These are phyloP conservation scores for Uropetala carovei DNA, from an alignment of 2,888 invertebrate species.

Conservation along the genomic window DNA sequence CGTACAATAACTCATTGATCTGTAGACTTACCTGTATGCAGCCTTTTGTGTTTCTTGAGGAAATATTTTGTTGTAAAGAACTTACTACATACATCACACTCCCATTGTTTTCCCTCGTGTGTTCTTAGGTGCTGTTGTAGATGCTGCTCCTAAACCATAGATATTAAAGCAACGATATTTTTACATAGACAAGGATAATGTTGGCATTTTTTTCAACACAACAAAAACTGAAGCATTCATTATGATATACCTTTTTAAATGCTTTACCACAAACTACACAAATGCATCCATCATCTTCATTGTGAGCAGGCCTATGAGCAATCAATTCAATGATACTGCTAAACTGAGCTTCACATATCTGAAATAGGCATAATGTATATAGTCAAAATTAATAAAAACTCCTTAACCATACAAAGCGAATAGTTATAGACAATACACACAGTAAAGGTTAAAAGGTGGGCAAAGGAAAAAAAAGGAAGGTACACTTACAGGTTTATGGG, in stretches of 20 bases:
- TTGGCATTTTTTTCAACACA: background rate
- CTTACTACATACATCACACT: conserved; percentile 90
- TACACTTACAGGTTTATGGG: too few relatives aligned
- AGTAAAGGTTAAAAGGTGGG: too few relatives aligned
- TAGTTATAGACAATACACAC: too few relatives aligned
- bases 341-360: conserved; percentile 36
- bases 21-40: conserved; percentile 83
- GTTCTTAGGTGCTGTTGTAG: conserved; percentile 76
- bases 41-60: conserved; percentile 90
- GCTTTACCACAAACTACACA: conserved; percentile 75
- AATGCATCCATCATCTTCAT: conserved; percentile 72
- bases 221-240: background rate
- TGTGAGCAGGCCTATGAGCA: conserved; percentile 68
- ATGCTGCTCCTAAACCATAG: conserved; percentile 74
- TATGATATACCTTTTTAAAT: conserved; percentile 73
- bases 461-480: too few relatives aligned
- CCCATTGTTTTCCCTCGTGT: conserved; percentile 87
- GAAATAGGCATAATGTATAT: background rate
- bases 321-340: conserved; percentile 31
- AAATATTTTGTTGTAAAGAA: conserved; percentile 93
- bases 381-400: too few relatives aligned
- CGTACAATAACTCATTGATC: too few relatives aligned
- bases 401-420: too few relatives aligned
- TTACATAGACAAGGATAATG: background rate
- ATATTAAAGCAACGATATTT: background rate